Percentiles rank a stretch among this genome's conserved stretches.
These are phyloP conservation scores for Carcharodon carcharias DNA, from an alignment of 2,797 vertebrate genomes.

Conservation along the genomic window DNA sequence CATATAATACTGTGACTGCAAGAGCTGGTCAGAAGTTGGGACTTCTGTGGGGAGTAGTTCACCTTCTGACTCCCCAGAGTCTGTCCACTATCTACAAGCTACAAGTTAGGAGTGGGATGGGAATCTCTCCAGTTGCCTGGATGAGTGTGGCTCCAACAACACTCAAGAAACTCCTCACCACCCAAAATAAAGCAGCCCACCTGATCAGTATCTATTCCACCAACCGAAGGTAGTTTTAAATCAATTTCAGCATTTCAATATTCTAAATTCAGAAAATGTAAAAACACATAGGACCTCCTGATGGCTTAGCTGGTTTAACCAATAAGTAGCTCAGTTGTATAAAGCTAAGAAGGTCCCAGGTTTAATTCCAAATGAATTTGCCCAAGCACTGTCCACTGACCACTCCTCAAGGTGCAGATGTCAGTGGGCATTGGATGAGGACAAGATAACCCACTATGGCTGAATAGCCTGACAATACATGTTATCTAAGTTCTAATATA, in stretches of 20 bases:
- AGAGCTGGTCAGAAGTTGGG: too few species aligned
- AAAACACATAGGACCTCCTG: background rate
- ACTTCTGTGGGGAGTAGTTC: too few species aligned
- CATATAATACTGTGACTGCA: too few species aligned
- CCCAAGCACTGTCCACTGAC: background rate
- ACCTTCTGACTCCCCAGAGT: too few species aligned
- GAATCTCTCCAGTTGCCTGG: too few species aligned
- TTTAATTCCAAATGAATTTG: background rate
- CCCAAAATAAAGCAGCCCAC: too few species aligned
- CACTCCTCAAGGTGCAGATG: background rate
- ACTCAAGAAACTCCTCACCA: too few species aligned
- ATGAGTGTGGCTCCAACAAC: too few species aligned
- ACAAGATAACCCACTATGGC: background rate
- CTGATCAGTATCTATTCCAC: too few species aligned
- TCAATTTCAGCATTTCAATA: background rate
- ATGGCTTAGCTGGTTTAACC: background rate
- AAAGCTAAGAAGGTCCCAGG: background rate
- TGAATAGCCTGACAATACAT: background rate
- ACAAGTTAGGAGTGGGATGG: too few species aligned
- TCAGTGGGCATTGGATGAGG: background rate
- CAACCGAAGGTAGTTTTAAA: background rate
- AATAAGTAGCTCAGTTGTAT: background rate
- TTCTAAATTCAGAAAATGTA: background rate
- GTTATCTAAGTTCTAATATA: background rate
- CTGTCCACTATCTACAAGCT: too few species aligned